Percentiles rank a stretch among this genome's conserved stretches.
Conservation (phyloP, 2,888 invertebrate genomes). For the Eupithecia subumbrata region DNA sequence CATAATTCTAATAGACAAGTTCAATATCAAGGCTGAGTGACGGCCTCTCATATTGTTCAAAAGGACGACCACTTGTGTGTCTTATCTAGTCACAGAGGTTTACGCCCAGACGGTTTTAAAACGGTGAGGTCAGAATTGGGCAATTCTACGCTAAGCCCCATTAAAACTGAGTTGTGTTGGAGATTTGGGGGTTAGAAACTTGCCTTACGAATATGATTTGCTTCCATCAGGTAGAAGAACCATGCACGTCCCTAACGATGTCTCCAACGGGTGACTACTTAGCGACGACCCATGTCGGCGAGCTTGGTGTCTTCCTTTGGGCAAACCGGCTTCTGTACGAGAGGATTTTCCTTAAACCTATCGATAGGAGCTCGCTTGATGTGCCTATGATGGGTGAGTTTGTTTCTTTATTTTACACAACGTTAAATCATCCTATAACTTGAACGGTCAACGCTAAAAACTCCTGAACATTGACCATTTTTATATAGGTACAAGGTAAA, state of each 20-base stretch:
- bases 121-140: too few relatives aligned
- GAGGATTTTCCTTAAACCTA: constrained; percentile 90
- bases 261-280: constrained; percentile 96
- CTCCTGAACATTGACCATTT: not conserved
- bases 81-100: too few relatives aligned
- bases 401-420: not conserved
- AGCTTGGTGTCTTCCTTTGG: constrained; percentile 97
- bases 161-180: too few relatives aligned
- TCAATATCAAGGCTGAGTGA: too few relatives aligned
- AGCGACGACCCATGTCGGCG: constrained; percentile 94
- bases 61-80: too few relatives aligned
- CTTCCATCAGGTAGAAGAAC: constrained; percentile 85
- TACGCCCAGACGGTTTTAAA: too few relatives aligned
- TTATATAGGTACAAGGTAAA: too few relatives aligned
- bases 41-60: too few relatives aligned
- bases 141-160: too few relatives aligned
- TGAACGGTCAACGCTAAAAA: not conserved
- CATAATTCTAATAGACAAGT: too few relatives aligned
- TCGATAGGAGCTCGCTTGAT: constrained; percentile 76
- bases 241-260: constrained; percentile 93
- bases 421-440: not conserved
- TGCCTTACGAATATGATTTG: not conserved
- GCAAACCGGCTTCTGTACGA: constrained; percentile 94
- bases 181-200: not conserved
- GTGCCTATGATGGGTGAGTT: constrained; percentile 74